These are phyloP conservation scores for Hedya salicella DNA, from an alignment of 2,888 invertebrate species.

Conservation along the genomic window DNA sequence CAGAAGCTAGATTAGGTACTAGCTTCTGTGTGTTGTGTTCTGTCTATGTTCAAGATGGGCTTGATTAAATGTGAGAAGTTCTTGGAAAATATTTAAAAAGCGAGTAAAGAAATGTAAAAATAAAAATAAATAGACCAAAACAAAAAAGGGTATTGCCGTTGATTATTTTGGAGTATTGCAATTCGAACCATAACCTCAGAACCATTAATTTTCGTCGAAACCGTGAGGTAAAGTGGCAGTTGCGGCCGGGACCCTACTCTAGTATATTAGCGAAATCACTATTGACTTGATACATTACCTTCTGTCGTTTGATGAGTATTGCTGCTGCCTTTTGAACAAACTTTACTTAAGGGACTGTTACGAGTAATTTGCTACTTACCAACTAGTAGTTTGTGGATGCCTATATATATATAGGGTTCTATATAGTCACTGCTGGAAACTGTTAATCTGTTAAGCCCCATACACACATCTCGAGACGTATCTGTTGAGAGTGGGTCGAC, in stretches of 20 bases:
- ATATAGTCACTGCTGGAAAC: too few relatives aligned
- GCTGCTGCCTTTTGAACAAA: slow-evolving; percentile 41
- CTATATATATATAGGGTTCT: too few relatives aligned
- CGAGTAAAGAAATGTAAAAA: too few relatives aligned
- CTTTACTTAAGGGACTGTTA: slow-evolving; percentile 17
- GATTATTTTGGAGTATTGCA: slow-evolving; percentile 52
- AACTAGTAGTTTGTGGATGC: not conserved
- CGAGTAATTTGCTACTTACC: not conserved
- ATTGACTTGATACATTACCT: slow-evolving; percentile 70
- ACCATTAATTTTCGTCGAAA: slow-evolving; percentile 73
- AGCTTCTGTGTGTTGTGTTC: too few relatives aligned
- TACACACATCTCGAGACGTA: too few relatives aligned
- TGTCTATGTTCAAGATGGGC: too few relatives aligned
- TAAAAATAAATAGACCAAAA: slow-evolving; percentile 10
- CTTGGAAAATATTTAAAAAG: too few relatives aligned
- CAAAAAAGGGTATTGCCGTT: slow-evolving; percentile 18
- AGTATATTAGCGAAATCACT: slow-evolving; percentile 69
- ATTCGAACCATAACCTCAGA: slow-evolving; percentile 58
- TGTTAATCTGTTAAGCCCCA: too few relatives aligned
- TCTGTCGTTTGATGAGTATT: slow-evolving; percentile 52
- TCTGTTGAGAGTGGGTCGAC: too few relatives aligned
- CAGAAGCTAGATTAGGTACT: too few relatives aligned
- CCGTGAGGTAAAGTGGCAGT: slow-evolving; percentile 64
- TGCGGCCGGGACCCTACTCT: slow-evolving; percentile 62
- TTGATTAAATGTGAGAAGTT: too few relatives aligned